Evolutionary conservation across 1,140 invertebrate genomes (phyloP), one percentile per base, ranked within the genome.

Genomic region (Chlorops oryzae): DNA sequence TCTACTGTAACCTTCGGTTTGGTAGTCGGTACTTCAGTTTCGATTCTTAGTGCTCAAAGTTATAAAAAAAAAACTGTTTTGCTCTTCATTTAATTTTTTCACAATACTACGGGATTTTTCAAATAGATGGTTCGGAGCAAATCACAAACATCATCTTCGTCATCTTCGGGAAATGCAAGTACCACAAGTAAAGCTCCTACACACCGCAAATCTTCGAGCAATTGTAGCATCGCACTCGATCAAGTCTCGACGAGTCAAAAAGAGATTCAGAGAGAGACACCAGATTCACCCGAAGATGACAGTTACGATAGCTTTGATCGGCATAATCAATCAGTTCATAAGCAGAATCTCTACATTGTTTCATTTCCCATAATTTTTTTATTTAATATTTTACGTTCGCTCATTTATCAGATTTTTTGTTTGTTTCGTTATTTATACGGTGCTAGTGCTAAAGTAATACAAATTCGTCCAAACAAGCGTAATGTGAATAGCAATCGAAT

Each of bases 331-430:
- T 88, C 86, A 17, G 84, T 90, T 58, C 88, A 90, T 72, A 88
- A 90, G 73, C 80, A 84, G 68, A 90, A 90, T 74, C 80, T 90
- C 58, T 88, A 88, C 72, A 79, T 89, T 59, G 86, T 89, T 72
- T 90, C 88, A 50, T 86, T 88, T 71, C 88, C 87, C 23, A 80
- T 91, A 47, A 87, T 91, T 71, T 80, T 90, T 73, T 76, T 90
- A 51, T 91, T 90, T 74, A 88, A 88, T 70, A 77, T 89, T 57
- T 72, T 90, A 50, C 79, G 87, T 58, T 84, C 84, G 45, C 74
- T 90, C 62, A 79, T 90, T 48, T 90, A 90, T 77, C 86, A 90
- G 71, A 77, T 91, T 65, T 89, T 88, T 76, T 78, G 89, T 66
- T 82, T 90, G 70, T 86, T 89, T 72, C 85, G 86, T 60, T 90